Evolutionary conservation across 2,888 invertebrate genomes (phyloP).

Genomic region (Tetragnatha montana): DNA sequence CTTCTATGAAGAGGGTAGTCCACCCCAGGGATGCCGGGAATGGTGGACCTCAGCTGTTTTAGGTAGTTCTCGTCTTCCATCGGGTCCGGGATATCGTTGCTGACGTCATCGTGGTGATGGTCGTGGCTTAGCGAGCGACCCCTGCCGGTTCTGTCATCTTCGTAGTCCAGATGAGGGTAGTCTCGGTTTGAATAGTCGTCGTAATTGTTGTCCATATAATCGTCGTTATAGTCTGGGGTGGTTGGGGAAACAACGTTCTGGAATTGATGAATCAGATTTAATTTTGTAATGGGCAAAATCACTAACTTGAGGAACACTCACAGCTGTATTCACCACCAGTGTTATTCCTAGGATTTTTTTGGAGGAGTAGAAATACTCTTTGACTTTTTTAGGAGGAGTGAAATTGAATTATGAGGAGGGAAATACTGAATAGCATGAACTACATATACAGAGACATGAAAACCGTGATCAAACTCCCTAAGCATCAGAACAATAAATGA

Average conservation of each 20-base stretch:
- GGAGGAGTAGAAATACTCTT: no score
- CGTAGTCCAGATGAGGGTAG: conserved; percentile 47
- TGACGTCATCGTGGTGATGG: neutral
- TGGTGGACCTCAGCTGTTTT: conserved; percentile 73
- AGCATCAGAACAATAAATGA: no score
- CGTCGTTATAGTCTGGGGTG: neutral
- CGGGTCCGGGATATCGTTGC: neutral
- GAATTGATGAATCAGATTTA: neutral
- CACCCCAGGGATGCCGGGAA: conserved; percentile 82
- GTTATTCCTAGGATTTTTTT: no score
- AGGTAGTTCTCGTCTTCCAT: conserved; percentile 18
- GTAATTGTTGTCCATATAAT: conserved; percentile 29
- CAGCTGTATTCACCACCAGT: no score
- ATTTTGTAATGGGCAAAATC: no score
- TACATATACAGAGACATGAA: no score
- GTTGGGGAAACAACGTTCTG: neutral
- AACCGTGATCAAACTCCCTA: no score
- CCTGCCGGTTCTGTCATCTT: conserved; percentile 10
- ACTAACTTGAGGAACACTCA: no score
- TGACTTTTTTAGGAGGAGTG: no score
- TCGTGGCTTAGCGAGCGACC: neutral
- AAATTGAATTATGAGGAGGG: no score
- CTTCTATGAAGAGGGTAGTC: conserved; percentile 82
- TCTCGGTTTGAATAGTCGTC: conserved; percentile 49
- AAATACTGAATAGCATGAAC: no score